A percentile compares a stretch with the other conserved stretches of the same genome.
Conservation (phyloP, 1,140 invertebrate species). For the Mamestra configurata region DNA sequence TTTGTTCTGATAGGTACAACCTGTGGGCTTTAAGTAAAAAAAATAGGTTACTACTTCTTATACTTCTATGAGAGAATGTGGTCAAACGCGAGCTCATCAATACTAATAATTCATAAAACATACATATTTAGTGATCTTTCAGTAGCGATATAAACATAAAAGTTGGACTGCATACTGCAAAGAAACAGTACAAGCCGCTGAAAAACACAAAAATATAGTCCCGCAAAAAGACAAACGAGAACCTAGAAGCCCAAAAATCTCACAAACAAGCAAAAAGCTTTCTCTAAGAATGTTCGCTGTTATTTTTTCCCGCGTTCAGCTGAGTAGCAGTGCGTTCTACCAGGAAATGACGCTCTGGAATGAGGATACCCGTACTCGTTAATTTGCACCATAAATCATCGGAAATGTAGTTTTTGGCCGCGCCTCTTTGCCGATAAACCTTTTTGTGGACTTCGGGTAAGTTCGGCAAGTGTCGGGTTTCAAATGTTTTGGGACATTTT, state of each 20-base stretch:
- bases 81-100: no score
- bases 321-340: slow-evolving; percentile 78
- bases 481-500: slow-evolving; percentile 66
- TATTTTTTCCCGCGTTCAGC: slow-evolving; percentile 74
- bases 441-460: slow-evolving; percentile 54
- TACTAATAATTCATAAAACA: no score
- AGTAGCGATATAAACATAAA: no score
- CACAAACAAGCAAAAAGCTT: slow-evolving; percentile 54
- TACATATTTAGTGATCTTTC: no score
- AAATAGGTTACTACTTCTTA: no score
- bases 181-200: not conserved
- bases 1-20: no score
- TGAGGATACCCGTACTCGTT: slow-evolving; percentile 86
- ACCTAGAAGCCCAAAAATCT: slow-evolving; percentile 26
- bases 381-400: slow-evolving; percentile 88
- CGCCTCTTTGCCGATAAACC: slow-evolving; percentile 58
- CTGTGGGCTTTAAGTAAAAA: no score
- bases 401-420: slow-evolving; percentile 80
- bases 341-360: slow-evolving; percentile 86
- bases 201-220: slow-evolving; percentile 4
- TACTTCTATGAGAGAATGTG: no score
- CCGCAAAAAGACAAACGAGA: slow-evolving; percentile 19
- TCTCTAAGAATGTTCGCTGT: slow-evolving; percentile 66
- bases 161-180: no score
- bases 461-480: slow-evolving; percentile 71